Evolutionary conservation across 2,888 invertebrate species (phyloP).

Genomic region (Lydus trimaculatus): DNA sequence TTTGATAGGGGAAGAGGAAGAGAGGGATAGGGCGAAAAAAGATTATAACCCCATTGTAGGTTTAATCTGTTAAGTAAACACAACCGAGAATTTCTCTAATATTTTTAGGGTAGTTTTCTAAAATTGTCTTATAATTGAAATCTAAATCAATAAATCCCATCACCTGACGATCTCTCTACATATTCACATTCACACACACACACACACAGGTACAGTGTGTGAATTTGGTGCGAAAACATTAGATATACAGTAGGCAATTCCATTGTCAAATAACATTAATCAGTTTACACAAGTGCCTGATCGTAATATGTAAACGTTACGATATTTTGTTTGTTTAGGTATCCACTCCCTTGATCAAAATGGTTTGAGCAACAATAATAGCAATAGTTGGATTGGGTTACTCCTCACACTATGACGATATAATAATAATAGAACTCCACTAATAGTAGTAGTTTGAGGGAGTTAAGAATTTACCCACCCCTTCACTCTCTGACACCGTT

Average conservation of each 20-base stretch:
- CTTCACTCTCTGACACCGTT: constrained; percentile 6
- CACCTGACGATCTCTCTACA: not conserved
- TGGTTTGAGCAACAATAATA: constrained; percentile 8
- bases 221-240: constrained; percentile 36
- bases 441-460: too few species aligned
- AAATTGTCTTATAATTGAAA: constrained; percentile 8
- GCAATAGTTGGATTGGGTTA: constrained; percentile 10
- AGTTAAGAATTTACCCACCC: not conserved
- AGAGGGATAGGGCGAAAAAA: not conserved
- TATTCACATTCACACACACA: too few species aligned
- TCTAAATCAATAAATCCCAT: not conserved
- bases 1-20: not conserved
- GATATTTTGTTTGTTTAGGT: constrained; percentile 35
- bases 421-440: not conserved
- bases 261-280: constrained; percentile 54
- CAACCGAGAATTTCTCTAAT: not conserved
- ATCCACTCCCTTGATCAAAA: not conserved
- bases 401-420: too few species aligned
- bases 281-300: constrained; percentile 49
- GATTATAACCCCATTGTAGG: not conserved
- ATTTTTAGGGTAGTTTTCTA: not conserved
- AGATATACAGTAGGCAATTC: constrained; percentile 45
- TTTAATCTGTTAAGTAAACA: constrained; percentile 2
- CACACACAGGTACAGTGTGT: too few species aligned
- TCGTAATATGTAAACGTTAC: constrained; percentile 42